Conservation (phyloP, 2,888 invertebrate species). For the Tryphoninae sp. region DNA sequence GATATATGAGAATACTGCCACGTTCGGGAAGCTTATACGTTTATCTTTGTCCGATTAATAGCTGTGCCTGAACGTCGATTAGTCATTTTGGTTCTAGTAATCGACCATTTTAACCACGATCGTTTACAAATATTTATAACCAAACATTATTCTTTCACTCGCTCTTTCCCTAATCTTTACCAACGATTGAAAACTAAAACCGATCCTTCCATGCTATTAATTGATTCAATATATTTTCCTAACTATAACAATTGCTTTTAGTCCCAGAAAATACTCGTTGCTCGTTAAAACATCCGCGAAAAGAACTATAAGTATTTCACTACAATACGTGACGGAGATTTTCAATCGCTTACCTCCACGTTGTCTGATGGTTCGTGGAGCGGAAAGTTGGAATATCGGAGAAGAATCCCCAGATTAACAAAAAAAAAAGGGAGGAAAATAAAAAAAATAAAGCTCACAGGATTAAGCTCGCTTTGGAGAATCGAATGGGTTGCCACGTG, state of each 20-base stretch:
- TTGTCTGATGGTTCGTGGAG: slow-evolving; percentile 57
- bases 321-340: not conserved
- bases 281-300: not conserved
- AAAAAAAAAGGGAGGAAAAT: too few relatives aligned
- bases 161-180: not conserved
- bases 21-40: slow-evolving; percentile 12
- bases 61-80: slow-evolving; percentile 1
- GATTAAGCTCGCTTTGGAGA: not conserved
- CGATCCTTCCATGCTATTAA: not conserved
- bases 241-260: not conserved
- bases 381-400: slow-evolving; percentile 25
- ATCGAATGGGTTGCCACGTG: slow-evolving; percentile 41
- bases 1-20: slow-evolving; percentile 25
- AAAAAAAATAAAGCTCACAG: not conserved
- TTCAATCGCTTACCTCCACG: slow-evolving; percentile 64
- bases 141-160: not conserved
- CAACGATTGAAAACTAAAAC: not conserved
- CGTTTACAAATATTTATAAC: not conserved
- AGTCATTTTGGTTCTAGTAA: not conserved
- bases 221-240: not conserved
- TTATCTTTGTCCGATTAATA: slow-evolving; percentile 26
- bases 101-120: not conserved
- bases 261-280: not conserved
- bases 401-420: slow-evolving; percentile 16
- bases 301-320: not conserved